Evolutionary conservation across 2,797 vertebrate species (phyloP).

Genomic region (Lophius americanus): DNA sequence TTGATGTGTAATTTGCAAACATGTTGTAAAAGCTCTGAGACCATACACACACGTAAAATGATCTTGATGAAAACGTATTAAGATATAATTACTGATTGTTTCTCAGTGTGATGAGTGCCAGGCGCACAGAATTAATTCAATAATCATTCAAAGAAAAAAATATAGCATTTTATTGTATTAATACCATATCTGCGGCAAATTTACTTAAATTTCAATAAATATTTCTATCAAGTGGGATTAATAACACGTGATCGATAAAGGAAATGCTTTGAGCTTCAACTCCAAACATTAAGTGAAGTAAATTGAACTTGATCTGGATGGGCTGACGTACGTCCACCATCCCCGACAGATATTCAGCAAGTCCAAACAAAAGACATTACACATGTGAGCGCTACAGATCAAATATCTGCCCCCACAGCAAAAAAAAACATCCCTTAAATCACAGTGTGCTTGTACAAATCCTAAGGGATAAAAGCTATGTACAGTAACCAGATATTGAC

Average conservation of each 20-base stretch:
- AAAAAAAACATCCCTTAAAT: slow-evolving; percentile 48
- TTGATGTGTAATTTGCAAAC: too few species aligned
- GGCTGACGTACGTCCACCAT: background rate
- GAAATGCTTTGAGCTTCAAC: background rate
- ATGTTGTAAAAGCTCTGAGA: too few species aligned
- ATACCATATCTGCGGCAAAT: background rate
- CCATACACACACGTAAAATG: too few species aligned
- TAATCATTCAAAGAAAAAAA: slow-evolving; percentile 1
- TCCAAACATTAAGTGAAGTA: background rate
- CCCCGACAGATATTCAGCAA: slow-evolving; percentile 17
- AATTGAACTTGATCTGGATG: background rate
- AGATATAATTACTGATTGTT: too few species aligned
- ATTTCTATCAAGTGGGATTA: background rate
- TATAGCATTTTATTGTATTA: background rate
- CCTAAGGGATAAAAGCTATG: slow-evolving; percentile 53
- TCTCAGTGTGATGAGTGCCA: too few species aligned
- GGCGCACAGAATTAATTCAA: background rate
- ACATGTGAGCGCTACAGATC: slow-evolving; percentile 1
- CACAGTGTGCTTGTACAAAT: slow-evolving; percentile 46
- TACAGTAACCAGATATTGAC: slow-evolving; percentile 63
- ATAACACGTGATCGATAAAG: background rate
- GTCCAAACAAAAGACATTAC: too few species aligned
- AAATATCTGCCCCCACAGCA: background rate
- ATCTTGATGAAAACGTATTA: too few species aligned
- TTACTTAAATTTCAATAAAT: background rate